Evolutionary conservation across 2,888 invertebrate genomes (phyloP).

Genomic region (Oscheius onirici): DNA sequence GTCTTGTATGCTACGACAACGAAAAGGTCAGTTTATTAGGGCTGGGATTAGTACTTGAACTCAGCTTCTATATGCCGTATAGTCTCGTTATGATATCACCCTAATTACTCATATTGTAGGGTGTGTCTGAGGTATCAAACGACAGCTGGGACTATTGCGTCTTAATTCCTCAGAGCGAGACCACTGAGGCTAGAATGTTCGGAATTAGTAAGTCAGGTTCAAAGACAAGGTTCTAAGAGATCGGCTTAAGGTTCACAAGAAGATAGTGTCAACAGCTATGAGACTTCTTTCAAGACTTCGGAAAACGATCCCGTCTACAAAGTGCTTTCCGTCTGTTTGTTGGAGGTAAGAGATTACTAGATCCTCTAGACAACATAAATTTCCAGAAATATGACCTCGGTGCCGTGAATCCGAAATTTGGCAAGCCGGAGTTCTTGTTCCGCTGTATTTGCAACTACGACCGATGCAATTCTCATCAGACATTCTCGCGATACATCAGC

Average conservation of each 20-base stretch:
- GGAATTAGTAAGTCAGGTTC: constrained; percentile 31
- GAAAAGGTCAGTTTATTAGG: constrained; percentile 9
- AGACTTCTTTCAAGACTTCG: constrained; percentile 45
- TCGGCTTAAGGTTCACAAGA: constrained; percentile 35
- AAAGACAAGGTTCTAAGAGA: neutral
- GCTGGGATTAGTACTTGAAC: neutral
- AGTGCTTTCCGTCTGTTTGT: constrained; percentile 59
- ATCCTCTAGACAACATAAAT: neutral
- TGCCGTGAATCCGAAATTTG: constrained; percentile 34
- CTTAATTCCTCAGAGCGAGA: constrained; percentile 38
- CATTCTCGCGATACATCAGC: constrained; percentile 32
- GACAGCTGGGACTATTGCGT: constrained; percentile 47
- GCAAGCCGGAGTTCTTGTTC: constrained; percentile 54
- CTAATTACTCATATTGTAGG: constrained; percentile 21
- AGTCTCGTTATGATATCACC: neutral
- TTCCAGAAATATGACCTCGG: constrained; percentile 50
- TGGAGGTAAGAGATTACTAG: constrained; percentile 44
- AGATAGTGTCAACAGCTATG: constrained; percentile 47
- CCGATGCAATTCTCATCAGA: constrained; percentile 46
- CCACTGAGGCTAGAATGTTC: constrained; percentile 32
- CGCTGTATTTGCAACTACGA: constrained; percentile 65
- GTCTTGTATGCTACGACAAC: constrained; percentile 23
- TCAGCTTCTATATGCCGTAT: neutral
- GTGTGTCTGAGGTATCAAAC: constrained; percentile 38
- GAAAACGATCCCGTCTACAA: constrained; percentile 39